Conservation (phyloP, 2,113 vertebrate species). For the Poicephalus gulielmi region DNA sequence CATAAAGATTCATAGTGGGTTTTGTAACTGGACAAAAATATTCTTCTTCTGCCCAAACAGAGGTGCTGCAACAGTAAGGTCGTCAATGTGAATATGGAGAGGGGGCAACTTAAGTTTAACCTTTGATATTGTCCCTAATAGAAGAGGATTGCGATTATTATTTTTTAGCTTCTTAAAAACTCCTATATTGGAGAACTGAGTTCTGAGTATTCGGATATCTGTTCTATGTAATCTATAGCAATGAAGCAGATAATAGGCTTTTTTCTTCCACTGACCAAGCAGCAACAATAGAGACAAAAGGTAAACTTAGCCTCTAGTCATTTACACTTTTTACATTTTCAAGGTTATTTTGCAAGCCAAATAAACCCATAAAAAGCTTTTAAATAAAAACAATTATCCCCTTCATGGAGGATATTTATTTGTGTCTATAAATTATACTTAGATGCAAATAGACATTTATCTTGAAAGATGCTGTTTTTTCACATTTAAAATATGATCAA, state of each 20-base stretch:
- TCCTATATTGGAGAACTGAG: background rate
- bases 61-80: background rate
- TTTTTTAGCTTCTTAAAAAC: background rate
- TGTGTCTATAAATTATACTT: background rate
- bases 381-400: background rate
- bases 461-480: background rate
- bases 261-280: background rate
- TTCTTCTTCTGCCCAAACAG: background rate
- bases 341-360: background rate
- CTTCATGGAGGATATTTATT: background rate
- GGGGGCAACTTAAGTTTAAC: background rate
- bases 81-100: background rate
- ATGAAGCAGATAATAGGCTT: background rate
- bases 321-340: background rate
- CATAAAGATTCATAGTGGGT: background rate
- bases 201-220: background rate
- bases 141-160: background rate
- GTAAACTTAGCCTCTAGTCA: background rate
- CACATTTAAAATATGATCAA: background rate
- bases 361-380: background rate
- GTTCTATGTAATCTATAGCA: background rate
- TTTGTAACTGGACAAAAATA: background rate
- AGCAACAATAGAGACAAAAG: background rate
- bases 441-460: background rate
- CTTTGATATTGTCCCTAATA: background rate